Conservation (phyloP, 2,797 vertebrate genomes). For the Sebastes melanostomus region DNA sequence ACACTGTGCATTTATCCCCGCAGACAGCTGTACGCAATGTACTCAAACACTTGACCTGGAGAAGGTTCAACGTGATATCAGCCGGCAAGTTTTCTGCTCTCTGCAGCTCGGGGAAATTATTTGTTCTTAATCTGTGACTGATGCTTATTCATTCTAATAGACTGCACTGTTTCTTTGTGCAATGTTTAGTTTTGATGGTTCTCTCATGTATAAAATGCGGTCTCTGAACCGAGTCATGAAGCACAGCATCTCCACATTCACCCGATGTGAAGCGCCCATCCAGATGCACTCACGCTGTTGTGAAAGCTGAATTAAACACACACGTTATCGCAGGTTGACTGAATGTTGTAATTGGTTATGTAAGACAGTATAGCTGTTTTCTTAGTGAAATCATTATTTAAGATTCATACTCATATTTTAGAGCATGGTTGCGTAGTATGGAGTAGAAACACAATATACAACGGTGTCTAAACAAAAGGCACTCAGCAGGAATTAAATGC, state of each 20-base stretch:
- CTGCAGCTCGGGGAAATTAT: neutral
- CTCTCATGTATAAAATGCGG: neutral
- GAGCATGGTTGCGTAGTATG: accelerated
- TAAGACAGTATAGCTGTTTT: neutral
- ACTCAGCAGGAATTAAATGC: neutral
- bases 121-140: neutral
- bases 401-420: neutral
- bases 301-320: neutral
- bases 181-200: neutral
- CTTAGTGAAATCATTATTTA: neutral
- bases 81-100: slow-evolving; percentile 5
- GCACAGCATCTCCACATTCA: neutral
- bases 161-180: neutral
- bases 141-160: neutral
- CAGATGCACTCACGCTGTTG: neutral
- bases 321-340: neutral
- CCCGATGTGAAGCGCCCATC: neutral
- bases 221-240: neutral
- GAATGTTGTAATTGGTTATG: neutral
- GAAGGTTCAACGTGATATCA: slow-evolving; percentile 10
- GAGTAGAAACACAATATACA: neutral
- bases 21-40: slow-evolving; percentile 60
- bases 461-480: neutral
- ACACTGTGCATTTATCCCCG: slow-evolving; percentile 23
- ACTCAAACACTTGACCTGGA: slow-evolving; percentile 45